phyloP scores from a whole-genome alignment of 2,888 invertebrate species.

The Andrena dorsata region DNA sequence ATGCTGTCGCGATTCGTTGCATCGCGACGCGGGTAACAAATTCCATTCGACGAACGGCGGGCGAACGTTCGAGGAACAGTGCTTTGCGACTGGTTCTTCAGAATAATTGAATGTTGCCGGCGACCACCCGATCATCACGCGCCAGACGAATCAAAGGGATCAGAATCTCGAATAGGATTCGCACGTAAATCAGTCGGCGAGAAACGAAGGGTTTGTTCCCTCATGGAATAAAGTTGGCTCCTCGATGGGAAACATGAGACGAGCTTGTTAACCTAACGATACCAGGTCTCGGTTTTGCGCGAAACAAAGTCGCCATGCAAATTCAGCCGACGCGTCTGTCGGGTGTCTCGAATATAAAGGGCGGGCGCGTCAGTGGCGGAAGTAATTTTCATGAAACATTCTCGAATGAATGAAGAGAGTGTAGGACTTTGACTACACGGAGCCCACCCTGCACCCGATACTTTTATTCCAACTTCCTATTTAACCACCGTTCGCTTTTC shows the following conservation, averaged over 20 bases:
- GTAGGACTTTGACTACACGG: constrained; percentile 55
- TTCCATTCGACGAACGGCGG: not conserved
- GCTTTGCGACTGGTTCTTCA: not conserved
- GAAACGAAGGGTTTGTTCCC: constrained; percentile 26
- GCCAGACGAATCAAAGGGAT: constrained; percentile 26
- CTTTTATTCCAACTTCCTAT: constrained; percentile 47
- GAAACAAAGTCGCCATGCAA: constrained; percentile 73
- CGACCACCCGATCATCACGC: not conserved
- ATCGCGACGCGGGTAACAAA: not conserved
- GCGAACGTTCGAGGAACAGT: not conserved
- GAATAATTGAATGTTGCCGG: constrained; percentile 21
- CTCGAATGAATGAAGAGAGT: constrained; percentile 65
- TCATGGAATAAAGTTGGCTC: constrained; percentile 37
- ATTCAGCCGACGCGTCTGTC: constrained; percentile 61
- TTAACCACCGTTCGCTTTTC: constrained; percentile 32
- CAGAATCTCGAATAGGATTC: constrained; percentile 23
- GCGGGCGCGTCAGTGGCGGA: constrained; percentile 64
- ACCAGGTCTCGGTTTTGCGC: constrained; percentile 42
- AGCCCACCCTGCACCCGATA: constrained; percentile 50
- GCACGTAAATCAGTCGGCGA: constrained; percentile 17
- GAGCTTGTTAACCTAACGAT: constrained; percentile 55
- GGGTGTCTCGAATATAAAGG: constrained; percentile 64
- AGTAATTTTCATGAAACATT: constrained; percentile 76
- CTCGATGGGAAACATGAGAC: constrained; percentile 44
- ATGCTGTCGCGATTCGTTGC: not conserved